Evolutionary conservation across 2,888 invertebrate species (phyloP), one percentile per base, ranked within the genome.

Genomic region (Morpho helenor): DNA sequence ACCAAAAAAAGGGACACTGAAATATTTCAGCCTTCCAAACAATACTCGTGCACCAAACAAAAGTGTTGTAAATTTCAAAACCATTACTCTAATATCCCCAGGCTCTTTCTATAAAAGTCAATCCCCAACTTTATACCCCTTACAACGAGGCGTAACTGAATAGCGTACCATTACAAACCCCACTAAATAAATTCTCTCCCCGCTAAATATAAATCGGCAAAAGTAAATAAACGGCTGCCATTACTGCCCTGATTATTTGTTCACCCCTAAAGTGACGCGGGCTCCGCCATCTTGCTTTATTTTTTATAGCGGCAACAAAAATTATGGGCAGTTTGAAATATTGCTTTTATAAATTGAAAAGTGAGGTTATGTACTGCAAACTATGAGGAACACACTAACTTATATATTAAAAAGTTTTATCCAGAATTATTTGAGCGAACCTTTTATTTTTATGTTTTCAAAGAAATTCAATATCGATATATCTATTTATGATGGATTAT

Each of bases 221-320:
- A 88, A 88, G 89, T 90, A 90, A 90, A 90, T 90, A 90, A 82
- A 85, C 81, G 84, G 70, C 79, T 74, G 71, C 83, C 83, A 86
- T 88, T 82, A 87, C 82, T 85, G 83, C 82, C 82, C 89, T 87
- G 85, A 86, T 88, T 88, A 87, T 87, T 87, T 81, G 72, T 70
- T 77, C 71, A 70, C 80, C 87, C 85, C 78, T 76, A 72, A 74
- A 72, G 65, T 76, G 66, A 71, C 57, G 75, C 56, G 31, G 42
- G 16, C 45, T 44, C 70, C 77, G 88, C 88, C 89, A 90, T 90
- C 80, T 89, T 89, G 80, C 71, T 75, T 61, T 61, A 72, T 72
- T 73, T 74, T 73, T 72, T 71, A 72, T 68, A 52, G 59, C 57
- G 60, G 57, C 61, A 62, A 65, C 68, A 68, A 72, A 72, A 75